Base-by-base conservation (phyloP, 2,113 vertebrate genomes). In the Cyrtonyx montezumae region DNA sequence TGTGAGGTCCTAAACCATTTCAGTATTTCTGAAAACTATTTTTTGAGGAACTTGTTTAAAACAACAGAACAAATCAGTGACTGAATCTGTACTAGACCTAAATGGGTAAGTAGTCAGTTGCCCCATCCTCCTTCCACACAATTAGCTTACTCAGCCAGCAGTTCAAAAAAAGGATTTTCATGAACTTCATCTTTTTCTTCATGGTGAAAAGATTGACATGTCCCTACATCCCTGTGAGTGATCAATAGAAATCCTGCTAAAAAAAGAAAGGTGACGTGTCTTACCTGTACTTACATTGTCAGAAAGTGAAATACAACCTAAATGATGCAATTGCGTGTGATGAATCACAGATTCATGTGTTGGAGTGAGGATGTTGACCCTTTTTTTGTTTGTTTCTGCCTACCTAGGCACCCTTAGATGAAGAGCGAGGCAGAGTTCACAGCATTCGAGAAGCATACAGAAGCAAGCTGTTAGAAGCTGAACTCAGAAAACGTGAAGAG, bases 371-470 rank as follows among this genome's bases (percentile, higher is more conserved):
- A 4, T 71, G 22, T 45, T 86, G 32, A 37, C 37, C 37, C 37
- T 37, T 37, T 37, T 37, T 55, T 96, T 26, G n/a, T 95, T 94
- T 97, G 42, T 26, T 93, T 97, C 79, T 91, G 36, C 19, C 32
- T 32, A 56, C 19, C 48, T 75, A 98, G 98, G 91, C 91, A 79
- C 94, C 97, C 32, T 95, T 98, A 84, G 97, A 98, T 53, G 97
- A 98, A 68, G 42, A 83, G 32, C 95, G 97, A 42, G 79, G 96
- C 84, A 97, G 87, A 84, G 84, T 98, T 76, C 81, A 96, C 13
- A 74, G 67, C 14, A 70, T 96, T 26, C 97, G 98, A 28, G 97
- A 99, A 77, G 93, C 94, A 3, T 98, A 98, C 53, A 97, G 97
- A 75, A 94, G 37, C 89, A 95, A 94, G 76, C 58, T 98, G 63